These are phyloP conservation scores for Argopecten irradians DNA, from an alignment of 1,140 invertebrate species.

Conservation along the genomic window DNA sequence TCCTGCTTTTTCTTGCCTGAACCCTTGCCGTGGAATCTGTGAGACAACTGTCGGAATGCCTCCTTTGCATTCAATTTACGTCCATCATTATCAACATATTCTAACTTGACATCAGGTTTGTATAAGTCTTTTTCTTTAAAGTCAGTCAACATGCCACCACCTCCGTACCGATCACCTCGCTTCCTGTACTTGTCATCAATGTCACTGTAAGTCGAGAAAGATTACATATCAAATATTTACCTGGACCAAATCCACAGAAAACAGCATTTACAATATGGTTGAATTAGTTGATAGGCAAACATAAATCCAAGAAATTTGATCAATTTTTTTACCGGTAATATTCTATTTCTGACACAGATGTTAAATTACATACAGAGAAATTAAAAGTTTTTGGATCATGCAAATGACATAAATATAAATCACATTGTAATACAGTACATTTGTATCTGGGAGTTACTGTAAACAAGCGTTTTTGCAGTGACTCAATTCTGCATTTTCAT, in stretches of 20 bases:
- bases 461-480: no score
- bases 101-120: constrained; percentile 96
- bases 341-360: no score
- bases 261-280: not conserved
- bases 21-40: constrained; percentile 99
- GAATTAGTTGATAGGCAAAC: no score
- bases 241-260: not conserved
- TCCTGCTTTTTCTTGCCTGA: constrained; percentile 99
- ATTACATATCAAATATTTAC: not conserved
- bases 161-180: constrained; percentile 87
- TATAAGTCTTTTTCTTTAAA: constrained; percentile 97
- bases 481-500: no score
- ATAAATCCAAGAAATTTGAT: no score
- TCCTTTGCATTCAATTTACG: constrained; percentile 94
- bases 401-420: no score
- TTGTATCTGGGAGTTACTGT: no score
- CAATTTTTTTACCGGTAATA: no score
- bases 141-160: constrained; percentile 85
- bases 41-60: constrained; percentile 92
- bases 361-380: no score
- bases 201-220: constrained; percentile 80
- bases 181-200: constrained; percentile 87
- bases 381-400: no score
- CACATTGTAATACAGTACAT: no score
- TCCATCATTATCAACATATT: constrained; percentile 98